Conservation (phyloP, 1,140 invertebrate genomes). For the Bursaphelenchus mucronatus region DNA sequence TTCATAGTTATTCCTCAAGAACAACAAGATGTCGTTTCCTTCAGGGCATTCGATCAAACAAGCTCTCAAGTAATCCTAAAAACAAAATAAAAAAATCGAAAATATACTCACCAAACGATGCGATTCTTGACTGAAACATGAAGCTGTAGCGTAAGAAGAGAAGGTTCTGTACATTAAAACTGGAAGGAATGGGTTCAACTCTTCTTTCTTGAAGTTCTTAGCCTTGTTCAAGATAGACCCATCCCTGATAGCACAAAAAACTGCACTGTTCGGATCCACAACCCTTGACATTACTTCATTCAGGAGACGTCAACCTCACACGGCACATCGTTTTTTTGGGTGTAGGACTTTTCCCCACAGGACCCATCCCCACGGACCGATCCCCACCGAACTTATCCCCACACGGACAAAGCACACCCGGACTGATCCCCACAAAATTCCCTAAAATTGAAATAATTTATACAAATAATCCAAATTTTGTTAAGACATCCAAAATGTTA, state of each 20-base stretch:
- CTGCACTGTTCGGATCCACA: constrained; percentile 10
- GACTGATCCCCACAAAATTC: no score
- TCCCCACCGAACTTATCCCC: no score
- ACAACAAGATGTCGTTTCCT: neutral
- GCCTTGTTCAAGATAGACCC: neutral
- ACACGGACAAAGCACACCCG: no score
- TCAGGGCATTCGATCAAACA: constrained; percentile 8
- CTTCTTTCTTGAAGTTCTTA: constrained; percentile 2
- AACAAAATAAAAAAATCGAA: neutral
- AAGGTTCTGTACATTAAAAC: constrained; percentile 16
- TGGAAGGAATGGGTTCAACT: constrained; percentile 12
- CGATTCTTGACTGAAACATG: no score
- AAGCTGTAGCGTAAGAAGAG: neutral
- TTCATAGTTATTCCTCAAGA: constrained; percentile 6
- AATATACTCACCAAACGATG: neutral
- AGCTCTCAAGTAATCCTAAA: constrained; percentile 4
- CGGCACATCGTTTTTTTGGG: no score
- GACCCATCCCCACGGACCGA: no score
- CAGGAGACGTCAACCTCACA: no score
- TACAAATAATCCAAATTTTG: no score
- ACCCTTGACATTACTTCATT: no score
- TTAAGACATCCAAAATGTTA: no score
- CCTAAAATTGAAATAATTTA: no score
- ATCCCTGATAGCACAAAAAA: constrained; percentile 5
- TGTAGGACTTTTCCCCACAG: no score